Evolutionary conservation across 2,888 invertebrate genomes (phyloP).

Genomic region (Drosophila barbarae): DNA sequence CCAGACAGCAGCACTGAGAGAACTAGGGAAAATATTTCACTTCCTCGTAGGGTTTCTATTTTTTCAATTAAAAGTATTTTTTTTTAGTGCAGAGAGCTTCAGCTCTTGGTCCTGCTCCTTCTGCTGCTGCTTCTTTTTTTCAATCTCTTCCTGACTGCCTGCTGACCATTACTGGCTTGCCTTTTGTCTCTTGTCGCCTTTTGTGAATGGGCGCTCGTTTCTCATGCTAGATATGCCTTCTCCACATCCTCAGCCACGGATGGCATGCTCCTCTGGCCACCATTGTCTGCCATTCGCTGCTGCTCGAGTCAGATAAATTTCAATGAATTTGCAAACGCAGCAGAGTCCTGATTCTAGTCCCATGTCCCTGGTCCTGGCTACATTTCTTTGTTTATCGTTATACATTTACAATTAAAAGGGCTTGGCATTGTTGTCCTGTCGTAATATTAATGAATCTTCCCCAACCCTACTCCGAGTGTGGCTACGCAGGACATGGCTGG

Average conservation of each 20-base stretch:
- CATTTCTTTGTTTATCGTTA: constrained; percentile 73
- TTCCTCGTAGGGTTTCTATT: background rate
- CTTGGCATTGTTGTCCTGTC: constrained; percentile 64
- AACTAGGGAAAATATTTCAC: background rate
- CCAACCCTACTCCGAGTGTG: constrained; percentile 6
- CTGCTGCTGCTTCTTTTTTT: constrained; percentile 2
- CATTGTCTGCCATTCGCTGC: constrained; percentile 51
- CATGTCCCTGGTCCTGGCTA: constrained; percentile 40
- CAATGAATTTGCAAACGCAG: constrained; percentile 66
- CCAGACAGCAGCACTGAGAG: constrained; percentile 8
- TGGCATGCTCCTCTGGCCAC: background rate
- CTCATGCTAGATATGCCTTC: constrained; percentile 16
- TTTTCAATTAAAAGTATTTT: background rate
- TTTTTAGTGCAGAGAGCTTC: background rate
- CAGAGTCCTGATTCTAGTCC: constrained; percentile 20
- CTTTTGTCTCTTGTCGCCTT: constrained; percentile 45
- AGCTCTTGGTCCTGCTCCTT: background rate
- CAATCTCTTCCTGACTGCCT: constrained; percentile 13
- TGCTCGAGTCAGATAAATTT: constrained; percentile 64
- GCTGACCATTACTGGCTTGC: constrained; percentile 32
- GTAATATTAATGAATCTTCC: constrained; percentile 70
- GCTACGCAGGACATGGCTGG: constrained; percentile 31
- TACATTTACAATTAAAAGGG: constrained; percentile 73
- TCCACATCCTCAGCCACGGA: background rate
- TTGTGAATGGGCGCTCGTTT: constrained; percentile 27